Evolutionary conservation across 2,113 vertebrate genomes (phyloP).

Genomic region (Ceuthmochares aereus): DNA sequence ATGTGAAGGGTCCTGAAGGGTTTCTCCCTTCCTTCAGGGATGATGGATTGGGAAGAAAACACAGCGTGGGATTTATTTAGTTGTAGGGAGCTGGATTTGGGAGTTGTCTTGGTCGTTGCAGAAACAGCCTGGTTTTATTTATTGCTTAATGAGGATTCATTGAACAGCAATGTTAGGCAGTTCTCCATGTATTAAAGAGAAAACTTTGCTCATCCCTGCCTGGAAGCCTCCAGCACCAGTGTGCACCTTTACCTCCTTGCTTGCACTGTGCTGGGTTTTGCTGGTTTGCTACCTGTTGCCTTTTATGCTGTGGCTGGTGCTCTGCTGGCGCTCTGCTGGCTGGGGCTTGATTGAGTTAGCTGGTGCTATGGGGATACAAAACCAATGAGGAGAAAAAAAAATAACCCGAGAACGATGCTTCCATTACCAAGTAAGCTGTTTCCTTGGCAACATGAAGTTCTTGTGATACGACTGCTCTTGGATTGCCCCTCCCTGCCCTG

Average conservation of each 20-base stretch:
- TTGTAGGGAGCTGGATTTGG: neutral
- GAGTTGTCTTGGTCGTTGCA: neutral
- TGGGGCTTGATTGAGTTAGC: neutral
- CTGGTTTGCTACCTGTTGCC: neutral
- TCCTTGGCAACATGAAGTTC: slow-evolving; percentile 6
- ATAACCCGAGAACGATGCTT: neutral
- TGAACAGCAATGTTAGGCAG: neutral
- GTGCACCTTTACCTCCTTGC: neutral
- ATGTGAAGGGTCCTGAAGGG: neutral
- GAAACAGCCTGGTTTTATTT: neutral
- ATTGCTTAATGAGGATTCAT: neutral
- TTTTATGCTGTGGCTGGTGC: neutral
- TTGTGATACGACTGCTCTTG: neutral
- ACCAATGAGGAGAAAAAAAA: neutral
- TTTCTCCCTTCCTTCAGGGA: neutral
- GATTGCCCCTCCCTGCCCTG: neutral
- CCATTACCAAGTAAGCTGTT: neutral
- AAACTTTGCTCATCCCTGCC: neutral
- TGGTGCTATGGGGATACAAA: neutral
- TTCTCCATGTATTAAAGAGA: neutral
- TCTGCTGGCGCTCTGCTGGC: neutral
- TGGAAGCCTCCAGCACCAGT: neutral
- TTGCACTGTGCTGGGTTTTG: neutral
- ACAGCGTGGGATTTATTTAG: neutral
- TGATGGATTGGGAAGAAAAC: neutral